Conservation (phyloP, 2,797 vertebrate genomes). For the Holocentrus rufus region DNA sequence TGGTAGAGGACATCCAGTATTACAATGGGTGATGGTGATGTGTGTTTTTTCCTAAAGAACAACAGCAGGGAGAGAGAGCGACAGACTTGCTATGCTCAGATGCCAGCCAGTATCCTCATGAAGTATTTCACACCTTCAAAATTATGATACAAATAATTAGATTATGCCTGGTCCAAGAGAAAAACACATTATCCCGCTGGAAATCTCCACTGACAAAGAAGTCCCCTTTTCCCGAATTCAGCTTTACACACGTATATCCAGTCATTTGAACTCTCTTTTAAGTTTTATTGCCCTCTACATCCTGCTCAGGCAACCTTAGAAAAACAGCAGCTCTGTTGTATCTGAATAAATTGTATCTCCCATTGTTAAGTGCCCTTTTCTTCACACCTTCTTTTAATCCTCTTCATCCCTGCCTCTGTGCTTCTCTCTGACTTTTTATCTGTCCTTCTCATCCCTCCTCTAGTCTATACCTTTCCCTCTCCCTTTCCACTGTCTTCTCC, state of each 20-base stretch:
- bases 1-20: constrained; percentile 47
- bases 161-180: constrained; percentile 8
- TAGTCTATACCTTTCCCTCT: background rate
- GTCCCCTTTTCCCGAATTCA: too few species aligned
- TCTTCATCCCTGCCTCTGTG: too few species aligned
- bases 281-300: too few species aligned
- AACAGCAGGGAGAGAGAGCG: constrained; percentile 34
- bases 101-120: background rate
- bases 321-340: background rate
- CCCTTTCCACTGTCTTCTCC: background rate
- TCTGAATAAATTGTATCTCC: background rate
- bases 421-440: constrained; percentile 2
- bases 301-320: background rate
- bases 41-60: constrained; percentile 28
- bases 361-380: background rate
- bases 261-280: too few species aligned
- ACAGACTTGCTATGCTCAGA: constrained; percentile 15
- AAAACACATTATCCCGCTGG: constrained; percentile 12
- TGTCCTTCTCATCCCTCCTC: background rate
- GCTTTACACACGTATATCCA: too few species aligned
- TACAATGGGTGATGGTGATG: constrained; percentile 30
- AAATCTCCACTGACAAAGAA: background rate
- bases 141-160: background rate
- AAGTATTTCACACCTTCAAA: constrained; percentile 33
- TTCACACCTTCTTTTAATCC: background rate